Conservation (phyloP, 2,113 vertebrate genomes). For the Nothoprocta perdicaria region DNA sequence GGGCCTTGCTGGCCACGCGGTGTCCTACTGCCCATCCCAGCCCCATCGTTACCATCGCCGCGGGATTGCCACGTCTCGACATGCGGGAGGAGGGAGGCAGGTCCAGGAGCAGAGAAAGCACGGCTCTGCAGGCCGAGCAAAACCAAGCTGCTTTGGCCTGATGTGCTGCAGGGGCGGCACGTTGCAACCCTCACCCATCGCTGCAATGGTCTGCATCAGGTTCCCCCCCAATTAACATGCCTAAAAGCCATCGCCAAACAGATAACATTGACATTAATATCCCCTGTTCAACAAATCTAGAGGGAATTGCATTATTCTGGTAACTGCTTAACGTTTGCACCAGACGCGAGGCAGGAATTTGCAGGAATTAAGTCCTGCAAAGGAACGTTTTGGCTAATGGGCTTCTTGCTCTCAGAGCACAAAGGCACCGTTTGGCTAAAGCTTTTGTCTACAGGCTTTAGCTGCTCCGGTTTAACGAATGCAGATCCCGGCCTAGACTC, state of each 20-base stretch:
- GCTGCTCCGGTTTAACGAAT: constrained; percentile 60
- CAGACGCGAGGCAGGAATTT: background rate
- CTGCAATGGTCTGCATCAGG: background rate
- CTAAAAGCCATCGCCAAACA: background rate
- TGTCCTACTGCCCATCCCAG: background rate
- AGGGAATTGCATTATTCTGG: constrained; percentile 30
- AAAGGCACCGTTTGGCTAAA: constrained; percentile 69
- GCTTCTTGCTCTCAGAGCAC: constrained; percentile 73
- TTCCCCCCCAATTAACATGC: background rate
- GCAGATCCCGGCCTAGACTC: constrained; percentile 50
- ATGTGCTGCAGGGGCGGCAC: background rate
- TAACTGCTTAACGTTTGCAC: constrained; percentile 10
- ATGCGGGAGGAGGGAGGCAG: background rate
- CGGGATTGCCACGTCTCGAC: background rate
- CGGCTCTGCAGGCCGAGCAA: too few relatives aligned
- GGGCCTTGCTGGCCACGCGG: background rate
- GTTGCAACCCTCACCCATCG: background rate
- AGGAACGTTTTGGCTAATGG: constrained; percentile 78
- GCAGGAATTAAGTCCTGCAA: constrained; percentile 73
- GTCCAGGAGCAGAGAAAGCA: background rate
- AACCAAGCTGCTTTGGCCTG: too few relatives aligned
- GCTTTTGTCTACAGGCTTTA: constrained; percentile 55
- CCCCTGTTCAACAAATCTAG: background rate
- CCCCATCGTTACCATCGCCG: background rate
- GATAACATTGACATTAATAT: constrained; percentile 5